Percentiles rank a stretch among this genome's conserved stretches.
These are phyloP conservation scores for Dynastes maya DNA, from an alignment of 2,888 invertebrate species.

Conservation along the genomic window DNA sequence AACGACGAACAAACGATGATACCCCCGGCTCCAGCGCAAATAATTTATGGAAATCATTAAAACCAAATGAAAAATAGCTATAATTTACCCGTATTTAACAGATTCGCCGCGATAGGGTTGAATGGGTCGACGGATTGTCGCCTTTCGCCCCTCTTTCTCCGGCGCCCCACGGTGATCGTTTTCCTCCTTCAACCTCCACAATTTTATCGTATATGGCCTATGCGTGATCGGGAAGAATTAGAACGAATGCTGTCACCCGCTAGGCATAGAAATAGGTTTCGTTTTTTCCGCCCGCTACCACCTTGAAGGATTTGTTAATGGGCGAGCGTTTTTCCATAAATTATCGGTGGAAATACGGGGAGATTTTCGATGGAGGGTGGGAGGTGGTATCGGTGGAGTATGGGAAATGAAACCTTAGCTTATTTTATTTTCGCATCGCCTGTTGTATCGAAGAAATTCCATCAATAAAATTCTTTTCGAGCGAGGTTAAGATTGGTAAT, in stretches of 20 bases:
- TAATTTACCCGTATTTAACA: conserved; percentile 50
- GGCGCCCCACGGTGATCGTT: conserved; percentile 3
- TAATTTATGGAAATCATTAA: conserved; percentile 51
- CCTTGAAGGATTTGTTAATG: conserved; percentile 38
- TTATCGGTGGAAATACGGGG: conserved; percentile 25
- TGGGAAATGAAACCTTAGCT: not conserved
- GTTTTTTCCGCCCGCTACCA: conserved; percentile 26
- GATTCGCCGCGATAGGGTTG: conserved; percentile 49
- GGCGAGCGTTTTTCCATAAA: conserved; percentile 14
- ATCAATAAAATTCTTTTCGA: conserved; percentile 23
- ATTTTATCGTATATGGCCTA: conserved; percentile 14
- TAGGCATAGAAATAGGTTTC: conserved; percentile 39
- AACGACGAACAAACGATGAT: not conserved
- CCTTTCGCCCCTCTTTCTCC: conserved; percentile 5
- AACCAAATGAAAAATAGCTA: conserved; percentile 46
- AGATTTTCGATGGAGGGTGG: not conserved
- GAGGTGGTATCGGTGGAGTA: not conserved
- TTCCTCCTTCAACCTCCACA: not conserved
- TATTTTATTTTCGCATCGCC: conserved; percentile 11
- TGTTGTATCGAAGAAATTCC: conserved; percentile 17
- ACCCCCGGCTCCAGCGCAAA: conserved; percentile 9
- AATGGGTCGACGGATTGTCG: conserved; percentile 42
- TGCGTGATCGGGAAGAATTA: conserved; percentile 44
- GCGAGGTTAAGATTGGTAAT: not conserved
- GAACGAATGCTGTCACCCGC: conserved; percentile 37